phyloP scores from a whole-genome alignment of 2,797 vertebrate genomes.

The Thunnus albacares region DNA sequence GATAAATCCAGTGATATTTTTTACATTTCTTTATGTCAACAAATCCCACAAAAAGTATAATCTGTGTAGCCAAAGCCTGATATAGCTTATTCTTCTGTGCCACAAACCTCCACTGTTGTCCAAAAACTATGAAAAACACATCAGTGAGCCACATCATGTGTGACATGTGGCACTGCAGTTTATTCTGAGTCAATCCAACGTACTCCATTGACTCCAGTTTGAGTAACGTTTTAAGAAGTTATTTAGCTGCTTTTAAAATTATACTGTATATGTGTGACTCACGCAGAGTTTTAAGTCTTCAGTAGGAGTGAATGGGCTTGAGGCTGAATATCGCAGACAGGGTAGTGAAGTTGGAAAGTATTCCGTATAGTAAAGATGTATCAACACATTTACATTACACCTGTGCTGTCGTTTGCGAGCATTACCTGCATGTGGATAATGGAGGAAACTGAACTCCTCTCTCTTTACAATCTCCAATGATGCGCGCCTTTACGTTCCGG shows the following conservation, averaged over 20 bases:
- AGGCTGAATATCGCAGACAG: background rate
- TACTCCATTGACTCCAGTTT: background rate
- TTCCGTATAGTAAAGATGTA: background rate
- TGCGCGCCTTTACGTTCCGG: constrained; percentile 97
- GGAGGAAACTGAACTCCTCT: constrained; percentile 96
- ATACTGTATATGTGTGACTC: background rate
- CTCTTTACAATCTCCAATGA: constrained; percentile 95
- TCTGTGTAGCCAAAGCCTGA: too few species aligned
- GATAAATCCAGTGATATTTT: background rate
- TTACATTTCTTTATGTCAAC: background rate
- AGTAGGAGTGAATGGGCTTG: background rate
- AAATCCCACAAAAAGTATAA: background rate
- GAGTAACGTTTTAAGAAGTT: background rate
- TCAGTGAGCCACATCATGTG: background rate
- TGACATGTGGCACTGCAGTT: background rate
- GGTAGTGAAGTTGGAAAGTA: background rate
- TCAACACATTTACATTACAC: background rate
- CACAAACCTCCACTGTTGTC: background rate
- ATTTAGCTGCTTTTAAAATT: background rate
- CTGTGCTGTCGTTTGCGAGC: too few species aligned
- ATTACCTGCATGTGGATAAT: constrained; percentile 94
- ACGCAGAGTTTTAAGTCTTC: background rate
- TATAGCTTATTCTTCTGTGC: background rate
- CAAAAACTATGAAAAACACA: background rate
- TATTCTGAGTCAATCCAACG: background rate